Evolutionary conservation across 2,888 invertebrate species (phyloP).

Genomic region (Baronia brevicornis): DNA sequence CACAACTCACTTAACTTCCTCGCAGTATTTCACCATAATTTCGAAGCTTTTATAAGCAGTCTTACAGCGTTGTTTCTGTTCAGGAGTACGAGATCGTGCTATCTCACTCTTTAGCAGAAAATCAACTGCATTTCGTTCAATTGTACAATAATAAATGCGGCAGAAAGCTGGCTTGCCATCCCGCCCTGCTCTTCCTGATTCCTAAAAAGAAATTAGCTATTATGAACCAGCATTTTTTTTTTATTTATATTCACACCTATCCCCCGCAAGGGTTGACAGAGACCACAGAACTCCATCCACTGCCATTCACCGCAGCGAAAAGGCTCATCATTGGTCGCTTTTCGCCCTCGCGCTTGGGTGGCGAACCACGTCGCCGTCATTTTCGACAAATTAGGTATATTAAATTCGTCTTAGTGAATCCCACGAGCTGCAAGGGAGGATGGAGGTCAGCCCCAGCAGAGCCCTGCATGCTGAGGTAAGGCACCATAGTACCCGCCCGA

Average conservation of each 20-base stretch:
- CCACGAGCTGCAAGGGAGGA: no score
- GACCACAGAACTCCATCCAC: no score
- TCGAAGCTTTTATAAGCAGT: slow-evolving; percentile 86
- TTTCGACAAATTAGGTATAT: no score
- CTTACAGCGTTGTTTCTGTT: slow-evolving; percentile 75
- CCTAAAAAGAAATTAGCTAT: slow-evolving; percentile 69
- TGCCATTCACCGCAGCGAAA: no score
- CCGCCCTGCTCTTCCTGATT: slow-evolving; percentile 96
- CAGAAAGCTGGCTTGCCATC: slow-evolving; percentile 93
- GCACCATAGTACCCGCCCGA: no score
- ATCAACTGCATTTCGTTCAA: slow-evolving; percentile 87
- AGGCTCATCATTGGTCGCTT: no score
- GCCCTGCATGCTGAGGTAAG: no score
- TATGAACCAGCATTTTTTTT: neutral
- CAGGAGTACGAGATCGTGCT: slow-evolving; percentile 74
- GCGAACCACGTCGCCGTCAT: no score
- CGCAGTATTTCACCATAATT: slow-evolving; percentile 90
- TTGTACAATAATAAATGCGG: slow-evolving; percentile 91
- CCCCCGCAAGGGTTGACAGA: no score
- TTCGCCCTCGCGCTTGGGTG: no score
- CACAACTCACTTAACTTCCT: slow-evolving; percentile 82
- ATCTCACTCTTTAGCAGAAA: slow-evolving; percentile 85
- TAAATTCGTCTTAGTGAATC: no score
- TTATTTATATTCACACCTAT: neutral
- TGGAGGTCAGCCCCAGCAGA: no score